Conservation (phyloP, 1,140 invertebrate species). For the Dreissena polymorpha region DNA sequence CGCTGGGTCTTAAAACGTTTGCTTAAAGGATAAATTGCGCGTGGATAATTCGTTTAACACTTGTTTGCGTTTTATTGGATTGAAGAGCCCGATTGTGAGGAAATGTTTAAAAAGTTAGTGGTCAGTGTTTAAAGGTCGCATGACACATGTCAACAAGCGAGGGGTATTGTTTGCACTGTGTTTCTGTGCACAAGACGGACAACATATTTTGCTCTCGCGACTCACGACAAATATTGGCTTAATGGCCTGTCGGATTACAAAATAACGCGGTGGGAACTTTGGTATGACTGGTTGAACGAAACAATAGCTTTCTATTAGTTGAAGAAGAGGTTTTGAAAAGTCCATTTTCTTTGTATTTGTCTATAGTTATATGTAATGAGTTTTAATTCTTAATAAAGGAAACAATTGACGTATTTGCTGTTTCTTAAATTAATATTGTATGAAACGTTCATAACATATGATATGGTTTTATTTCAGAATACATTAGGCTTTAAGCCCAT, state of each 20-base stretch:
- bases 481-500: too few relatives aligned
- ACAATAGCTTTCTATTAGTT: too few relatives aligned
- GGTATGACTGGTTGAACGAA: too few relatives aligned
- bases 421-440: too few relatives aligned
- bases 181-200: slow-evolving; percentile 12
- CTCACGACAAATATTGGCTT: slow-evolving; percentile 30
- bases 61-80: slow-evolving; percentile 54
- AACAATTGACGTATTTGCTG: too few relatives aligned
- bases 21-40: slow-evolving; percentile 44
- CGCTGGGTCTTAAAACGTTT: slow-evolving; percentile 16
- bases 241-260: neutral
- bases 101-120: neutral
- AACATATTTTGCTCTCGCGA: slow-evolving; percentile 43
- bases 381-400: too few relatives aligned
- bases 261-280: neutral
- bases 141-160: slow-evolving; percentile 44
- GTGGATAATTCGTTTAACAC: slow-evolving; percentile 45
- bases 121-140: neutral
- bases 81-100: neutral
- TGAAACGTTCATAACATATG: too few relatives aligned
- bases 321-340: too few relatives aligned
- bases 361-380: too few relatives aligned
- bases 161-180: slow-evolving; percentile 24
- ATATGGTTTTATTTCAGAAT: too few relatives aligned
- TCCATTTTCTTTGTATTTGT: too few relatives aligned